phyloP scores from a whole-genome alignment of 2,888 invertebrate species.

The Drosophila formosana region DNA sequence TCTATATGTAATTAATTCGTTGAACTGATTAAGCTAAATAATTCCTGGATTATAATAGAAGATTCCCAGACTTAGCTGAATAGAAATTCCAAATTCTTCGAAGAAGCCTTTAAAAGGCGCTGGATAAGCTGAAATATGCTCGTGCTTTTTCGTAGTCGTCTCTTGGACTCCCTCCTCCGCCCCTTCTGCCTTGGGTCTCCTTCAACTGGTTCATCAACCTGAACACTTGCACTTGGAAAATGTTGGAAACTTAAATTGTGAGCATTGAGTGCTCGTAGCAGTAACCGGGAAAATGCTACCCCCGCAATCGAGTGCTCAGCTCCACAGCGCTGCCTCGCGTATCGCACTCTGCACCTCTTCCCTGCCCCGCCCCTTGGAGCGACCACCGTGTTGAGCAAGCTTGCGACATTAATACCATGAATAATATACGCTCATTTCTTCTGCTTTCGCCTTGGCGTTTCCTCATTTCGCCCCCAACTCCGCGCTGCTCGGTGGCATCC shows the following conservation, averaged over 20 bases:
- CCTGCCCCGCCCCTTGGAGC: slow-evolving; percentile 3
- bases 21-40: neutral
- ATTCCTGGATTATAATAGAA: neutral
- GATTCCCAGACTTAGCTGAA: neutral
- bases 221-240: slow-evolving; percentile 62
- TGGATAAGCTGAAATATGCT: slow-evolving; percentile 9
- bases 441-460: slow-evolving; percentile 60
- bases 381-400: slow-evolving; percentile 25
- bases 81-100: neutral
- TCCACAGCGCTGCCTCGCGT: slow-evolving; percentile 10
- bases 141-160: slow-evolving; percentile 4
- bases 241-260: slow-evolving; percentile 56
- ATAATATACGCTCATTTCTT: slow-evolving; percentile 81
- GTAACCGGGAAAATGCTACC: slow-evolving; percentile 25
- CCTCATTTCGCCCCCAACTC: slow-evolving; percentile 5
- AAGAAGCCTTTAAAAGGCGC: slow-evolving; percentile 20
- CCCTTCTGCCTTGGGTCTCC: neutral
- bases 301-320: slow-evolving; percentile 15
- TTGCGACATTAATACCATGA: slow-evolving; percentile 79
- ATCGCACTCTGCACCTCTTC: too few relatives aligned
- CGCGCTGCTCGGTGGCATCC: slow-evolving; percentile 12
- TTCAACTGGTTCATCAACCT: slow-evolving; percentile 64
- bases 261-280: slow-evolving; percentile 30
- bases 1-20: too few relatives aligned
- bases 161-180: neutral